Base-by-base conservation (phyloP, 2,797 vertebrate species). In the Rhinatrema bivittatum region DNA sequence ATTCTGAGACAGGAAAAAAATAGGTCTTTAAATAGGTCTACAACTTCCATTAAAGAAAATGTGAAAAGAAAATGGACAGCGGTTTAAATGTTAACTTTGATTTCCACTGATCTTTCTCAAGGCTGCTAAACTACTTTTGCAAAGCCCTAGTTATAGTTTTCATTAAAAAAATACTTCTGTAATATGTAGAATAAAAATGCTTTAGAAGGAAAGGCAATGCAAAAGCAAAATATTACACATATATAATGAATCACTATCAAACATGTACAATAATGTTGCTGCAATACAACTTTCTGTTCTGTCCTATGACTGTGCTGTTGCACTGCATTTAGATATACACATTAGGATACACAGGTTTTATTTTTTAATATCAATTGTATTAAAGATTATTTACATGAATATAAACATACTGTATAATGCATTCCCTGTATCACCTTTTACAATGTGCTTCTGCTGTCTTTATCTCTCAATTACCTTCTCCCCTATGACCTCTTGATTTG, bases 51-150 rank as follows among this genome's bases (percentile, higher is more conserved):
- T 16, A 51, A n/a, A n/a, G n/a, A n/a, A n/a, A n/a, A n/a, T n/a
- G n/a, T n/a, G n/a, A n/a, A n/a, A n/a, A 5, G 4, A 33, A 40
- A 53, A 40, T 14, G 29, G 34, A 50, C 27, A 27, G 6, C 32
- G 6, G 29, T n/a, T 38, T 38, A 44, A 53, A 46, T 29, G 39
- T n/a, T 29, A 7, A 2, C 11, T 32, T 16, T 2, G 5, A 5
- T 29, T 21, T 19, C 6, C 17, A 19, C 2, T 11, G 4, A 10
- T 28, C 6, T 28, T 10, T 6, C 6, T 32, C 23, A 7, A 7
- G 33, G 5, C 2, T 3, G 43, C 31, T 35, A 20, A n/a, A n/a
- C n/a, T n/a, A n/a, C 7, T 27, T 54, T 40, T 36, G 19, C 41
- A 36, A n/a, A n/a, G n/a, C n/a, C n/a, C n/a, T n/a, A n/a, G n/a